phyloP scores from a whole-genome alignment of 2,888 invertebrate species.

The Palloptera scutellata region DNA sequence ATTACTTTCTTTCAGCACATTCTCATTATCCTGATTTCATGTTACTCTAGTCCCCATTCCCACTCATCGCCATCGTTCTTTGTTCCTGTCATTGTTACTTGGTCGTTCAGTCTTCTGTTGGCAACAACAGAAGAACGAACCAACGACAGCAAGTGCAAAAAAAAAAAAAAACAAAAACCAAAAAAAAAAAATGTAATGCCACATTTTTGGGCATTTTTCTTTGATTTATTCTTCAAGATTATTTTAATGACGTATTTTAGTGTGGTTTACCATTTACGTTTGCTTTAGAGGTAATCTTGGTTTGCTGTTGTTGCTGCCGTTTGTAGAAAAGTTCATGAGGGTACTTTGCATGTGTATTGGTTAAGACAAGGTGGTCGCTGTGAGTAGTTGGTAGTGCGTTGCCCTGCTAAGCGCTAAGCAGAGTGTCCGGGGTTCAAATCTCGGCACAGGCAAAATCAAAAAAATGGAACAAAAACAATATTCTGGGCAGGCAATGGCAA shows the following conservation, averaged over 20 bases:
- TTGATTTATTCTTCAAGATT: constrained; percentile 7
- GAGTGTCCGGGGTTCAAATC: no score
- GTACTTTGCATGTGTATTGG: no score
- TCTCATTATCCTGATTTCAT: background rate
- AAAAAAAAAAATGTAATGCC: background rate
- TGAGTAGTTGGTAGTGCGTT: no score
- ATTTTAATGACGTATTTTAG: constrained; percentile 8
- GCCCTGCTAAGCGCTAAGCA: no score
- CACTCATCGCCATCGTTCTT: background rate
- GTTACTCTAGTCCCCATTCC: background rate
- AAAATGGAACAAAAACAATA: no score
- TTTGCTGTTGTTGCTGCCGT: background rate
- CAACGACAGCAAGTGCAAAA: background rate
- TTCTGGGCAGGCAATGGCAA: no score
- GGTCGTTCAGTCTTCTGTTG: background rate
- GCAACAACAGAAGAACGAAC: background rate
- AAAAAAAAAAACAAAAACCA: background rate
- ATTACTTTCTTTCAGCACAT: constrained; percentile 4
- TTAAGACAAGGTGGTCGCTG: no score
- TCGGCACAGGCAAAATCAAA: no score
- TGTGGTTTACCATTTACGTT: background rate
- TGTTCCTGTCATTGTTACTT: background rate
- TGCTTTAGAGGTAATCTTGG: background rate
- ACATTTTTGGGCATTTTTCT: background rate
- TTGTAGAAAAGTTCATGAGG: no score